Percentiles rank a stretch among this genome's conserved stretches.
Evolutionary conservation across 1,140 invertebrate species (phyloP).

Genomic region (Artemia franciscana): DNA sequence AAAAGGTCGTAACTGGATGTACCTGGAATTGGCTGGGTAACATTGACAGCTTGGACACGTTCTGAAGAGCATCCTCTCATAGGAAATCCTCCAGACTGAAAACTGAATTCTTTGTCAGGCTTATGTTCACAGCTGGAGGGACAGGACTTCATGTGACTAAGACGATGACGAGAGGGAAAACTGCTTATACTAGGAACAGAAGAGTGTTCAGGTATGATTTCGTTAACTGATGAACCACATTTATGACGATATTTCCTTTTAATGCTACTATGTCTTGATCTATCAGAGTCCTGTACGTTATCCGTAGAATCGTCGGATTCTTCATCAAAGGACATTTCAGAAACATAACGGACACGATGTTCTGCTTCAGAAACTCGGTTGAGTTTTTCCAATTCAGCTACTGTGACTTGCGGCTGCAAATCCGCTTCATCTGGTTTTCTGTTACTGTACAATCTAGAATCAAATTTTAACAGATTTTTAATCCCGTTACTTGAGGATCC

Average conservation of each 20-base stretch:
- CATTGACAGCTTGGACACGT: not conserved
- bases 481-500: not conserved
- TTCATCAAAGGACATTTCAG: not conserved
- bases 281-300: not conserved
- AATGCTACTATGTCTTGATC: not conserved
- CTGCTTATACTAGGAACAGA: no score
- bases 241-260: not conserved
- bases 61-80: not conserved
- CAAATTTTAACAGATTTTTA: not conserved
- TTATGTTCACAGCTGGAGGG: not conserved
- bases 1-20: not conserved
- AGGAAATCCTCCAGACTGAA: not conserved
- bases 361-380: not conserved
- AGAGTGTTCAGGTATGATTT: not conserved
- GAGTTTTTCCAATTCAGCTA: not conserved
- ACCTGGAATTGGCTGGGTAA: not conserved
- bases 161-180: not conserved
- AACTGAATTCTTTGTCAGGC: not conserved
- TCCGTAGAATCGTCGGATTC: not conserved
- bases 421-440: not conserved
- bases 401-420: not conserved
- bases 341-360: not conserved
- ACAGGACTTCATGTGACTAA: not conserved
- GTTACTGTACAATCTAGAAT: not conserved
- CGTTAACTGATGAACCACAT: not conserved